Conservation (phyloP, 2,888 invertebrate genomes). For the Hipparchia sbordonii region DNA sequence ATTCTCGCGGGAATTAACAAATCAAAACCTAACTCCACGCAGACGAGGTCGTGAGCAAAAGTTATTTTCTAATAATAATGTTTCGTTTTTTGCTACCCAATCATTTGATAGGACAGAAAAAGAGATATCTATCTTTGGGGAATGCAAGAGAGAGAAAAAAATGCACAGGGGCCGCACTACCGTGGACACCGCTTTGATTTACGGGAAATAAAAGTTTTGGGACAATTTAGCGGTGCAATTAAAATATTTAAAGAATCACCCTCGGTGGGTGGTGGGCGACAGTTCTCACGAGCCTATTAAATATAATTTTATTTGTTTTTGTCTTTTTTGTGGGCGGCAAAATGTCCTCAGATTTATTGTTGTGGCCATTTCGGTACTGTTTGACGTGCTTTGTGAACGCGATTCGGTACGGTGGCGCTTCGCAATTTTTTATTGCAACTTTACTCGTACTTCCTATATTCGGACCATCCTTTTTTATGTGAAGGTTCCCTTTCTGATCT, state of each 20-base stretch:
- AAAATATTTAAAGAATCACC: conserved; percentile 77
- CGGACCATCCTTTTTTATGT: conserved; percentile 7
- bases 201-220: conserved; percentile 73
- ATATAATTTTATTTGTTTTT: conserved; percentile 78
- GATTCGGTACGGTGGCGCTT: conserved; percentile 46
- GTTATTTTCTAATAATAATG: conserved; percentile 11
- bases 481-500: neutral
- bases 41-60: no score
- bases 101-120: conserved; percentile 25
- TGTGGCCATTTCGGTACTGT: conserved; percentile 51
- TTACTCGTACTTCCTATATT: conserved; percentile 24
- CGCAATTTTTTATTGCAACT: conserved; percentile 34
- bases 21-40: no score
- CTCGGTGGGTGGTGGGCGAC: conserved; percentile 81
- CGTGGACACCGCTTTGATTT: conserved; percentile 76
- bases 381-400: conserved; percentile 57
- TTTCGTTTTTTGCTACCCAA: conserved; percentile 24
- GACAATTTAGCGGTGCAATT: conserved; percentile 78
- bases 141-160: conserved; percentile 39
- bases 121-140: conserved; percentile 33
- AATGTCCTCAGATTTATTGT: conserved; percentile 56
- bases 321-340: conserved; percentile 51
- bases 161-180: conserved; percentile 53
- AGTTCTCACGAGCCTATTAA: conserved; percentile 82
- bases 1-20: no score